These are phyloP conservation scores for Podarcis cretensis DNA, from an alignment of 2,113 vertebrate genomes.

Conservation along the genomic window DNA sequence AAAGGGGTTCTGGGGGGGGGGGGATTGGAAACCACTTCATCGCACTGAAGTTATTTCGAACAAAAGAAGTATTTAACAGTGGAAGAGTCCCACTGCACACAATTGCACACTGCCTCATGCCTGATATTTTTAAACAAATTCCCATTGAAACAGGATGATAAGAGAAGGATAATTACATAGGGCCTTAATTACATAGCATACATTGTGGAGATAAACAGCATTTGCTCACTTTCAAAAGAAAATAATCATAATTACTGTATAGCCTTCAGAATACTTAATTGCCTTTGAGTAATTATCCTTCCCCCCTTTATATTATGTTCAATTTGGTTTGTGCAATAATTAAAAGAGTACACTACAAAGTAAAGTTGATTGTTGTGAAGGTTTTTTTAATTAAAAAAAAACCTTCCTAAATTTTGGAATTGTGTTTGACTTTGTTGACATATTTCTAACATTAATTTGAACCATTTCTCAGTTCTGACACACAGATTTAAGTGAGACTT, in stretches of 20 bases:
- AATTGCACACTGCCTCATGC: conserved; percentile 27
- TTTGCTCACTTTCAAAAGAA: conserved; percentile 59
- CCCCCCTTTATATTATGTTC: conserved; percentile 33
- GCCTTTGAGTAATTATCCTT: conserved; percentile 63
- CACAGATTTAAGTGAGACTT: conserved; percentile 14
- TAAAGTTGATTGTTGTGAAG: not conserved
- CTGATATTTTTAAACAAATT: conserved; percentile 39
- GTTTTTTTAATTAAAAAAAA: conserved; percentile 22
- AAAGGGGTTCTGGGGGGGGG: not conserved
- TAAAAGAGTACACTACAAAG: conserved; percentile 50
- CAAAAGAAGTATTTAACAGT: conserved; percentile 15
- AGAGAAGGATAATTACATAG: conserved; percentile 60
- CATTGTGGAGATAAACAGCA: conserved; percentile 62
- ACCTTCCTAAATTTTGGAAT: conserved; percentile 3
- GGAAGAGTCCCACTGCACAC: conserved; percentile 7
- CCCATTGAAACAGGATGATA: conserved; percentile 42
- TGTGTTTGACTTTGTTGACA: conserved; percentile 41
- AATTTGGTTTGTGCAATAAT: conserved; percentile 55
- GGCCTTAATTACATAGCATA: conserved; percentile 62
- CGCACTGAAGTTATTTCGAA: not conserved
- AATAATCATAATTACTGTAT: conserved; percentile 68
- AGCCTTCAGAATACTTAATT: conserved; percentile 64
- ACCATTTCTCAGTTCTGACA: not conserved
- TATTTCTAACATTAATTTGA: not conserved
- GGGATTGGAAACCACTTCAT: not conserved